Conservation (phyloP, 2,113 vertebrate species). For the Brachypodius melanocephalos region DNA sequence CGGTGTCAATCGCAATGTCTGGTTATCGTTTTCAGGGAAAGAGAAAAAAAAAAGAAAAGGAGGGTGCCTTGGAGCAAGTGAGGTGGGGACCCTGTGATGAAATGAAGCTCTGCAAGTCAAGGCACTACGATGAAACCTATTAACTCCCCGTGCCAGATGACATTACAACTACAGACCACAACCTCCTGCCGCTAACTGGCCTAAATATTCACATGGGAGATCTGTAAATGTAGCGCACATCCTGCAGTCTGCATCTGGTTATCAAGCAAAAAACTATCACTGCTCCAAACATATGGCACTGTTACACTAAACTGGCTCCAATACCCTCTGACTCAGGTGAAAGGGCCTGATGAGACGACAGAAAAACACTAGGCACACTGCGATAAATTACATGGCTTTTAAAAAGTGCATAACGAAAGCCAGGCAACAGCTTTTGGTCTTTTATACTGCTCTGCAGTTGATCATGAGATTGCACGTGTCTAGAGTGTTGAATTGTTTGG, state of each 20-base stretch:
- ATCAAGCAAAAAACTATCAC: constrained; percentile 51
- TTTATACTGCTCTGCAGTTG: not conserved
- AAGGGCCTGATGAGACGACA: not conserved
- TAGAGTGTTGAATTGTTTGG: not conserved
- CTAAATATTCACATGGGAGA: constrained; percentile 67
- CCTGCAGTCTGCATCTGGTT: constrained; percentile 70
- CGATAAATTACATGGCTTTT: not conserved
- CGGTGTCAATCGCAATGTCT: not conserved
- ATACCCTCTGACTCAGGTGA: constrained; percentile 20
- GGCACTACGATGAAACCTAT: constrained; percentile 67
- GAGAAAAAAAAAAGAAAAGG: not conserved
- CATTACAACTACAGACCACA: constrained; percentile 66
- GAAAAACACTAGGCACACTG: not conserved
- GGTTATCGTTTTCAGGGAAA: not conserved
- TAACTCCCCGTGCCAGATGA: constrained; percentile 69
- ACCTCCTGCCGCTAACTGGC: constrained; percentile 59
- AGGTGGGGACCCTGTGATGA: constrained; percentile 11
- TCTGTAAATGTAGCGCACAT: constrained; percentile 59
- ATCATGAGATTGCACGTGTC: not conserved
- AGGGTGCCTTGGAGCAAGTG: constrained; percentile 8
- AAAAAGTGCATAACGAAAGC: not conserved
- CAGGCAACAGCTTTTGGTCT: not conserved
- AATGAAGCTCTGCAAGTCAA: constrained; percentile 39
- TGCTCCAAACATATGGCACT: constrained; percentile 62
- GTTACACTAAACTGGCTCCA: constrained; percentile 36